phyloP scores from a whole-genome alignment of 2,888 invertebrate genomes.

The Macaria liturata region DNA sequence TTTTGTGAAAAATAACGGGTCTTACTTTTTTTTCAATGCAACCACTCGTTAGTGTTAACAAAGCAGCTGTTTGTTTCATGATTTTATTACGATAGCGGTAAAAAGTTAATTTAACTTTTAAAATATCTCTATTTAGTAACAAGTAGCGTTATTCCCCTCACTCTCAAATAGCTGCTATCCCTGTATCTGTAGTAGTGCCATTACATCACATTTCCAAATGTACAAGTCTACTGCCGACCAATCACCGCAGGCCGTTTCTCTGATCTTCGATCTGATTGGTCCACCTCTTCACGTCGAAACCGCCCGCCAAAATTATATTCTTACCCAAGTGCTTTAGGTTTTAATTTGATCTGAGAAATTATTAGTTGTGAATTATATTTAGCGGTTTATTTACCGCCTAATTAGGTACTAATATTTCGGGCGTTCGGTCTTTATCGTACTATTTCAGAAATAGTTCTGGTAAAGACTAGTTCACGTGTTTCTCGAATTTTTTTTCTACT shows the following conservation, averaged over 20 bases:
- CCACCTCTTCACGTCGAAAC: conserved; percentile 43
- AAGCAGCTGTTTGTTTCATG: too few relatives aligned
- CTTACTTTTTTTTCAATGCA: too few relatives aligned
- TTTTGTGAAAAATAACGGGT: too few relatives aligned
- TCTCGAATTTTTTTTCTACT: conserved; percentile 15
- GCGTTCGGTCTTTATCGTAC: conserved; percentile 69
- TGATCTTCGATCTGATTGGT: conserved; percentile 57
- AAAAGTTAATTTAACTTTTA: too few relatives aligned
- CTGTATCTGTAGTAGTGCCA: conserved; percentile 47
- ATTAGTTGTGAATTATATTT: conserved; percentile 43
- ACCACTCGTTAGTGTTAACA: too few relatives aligned
- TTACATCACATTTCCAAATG: conserved; percentile 51
- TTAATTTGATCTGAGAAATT: conserved; percentile 37
- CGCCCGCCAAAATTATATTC: conserved; percentile 54
- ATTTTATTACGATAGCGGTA: too few relatives aligned
- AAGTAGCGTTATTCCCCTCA: too few relatives aligned
- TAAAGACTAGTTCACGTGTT: conserved; percentile 60
- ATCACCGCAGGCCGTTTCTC: conserved; percentile 46
- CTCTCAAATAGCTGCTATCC: not conserved
- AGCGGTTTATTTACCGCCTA: conserved; percentile 31
- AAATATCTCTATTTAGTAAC: too few relatives aligned
- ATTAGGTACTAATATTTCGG: conserved; percentile 28
- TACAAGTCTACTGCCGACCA: conserved; percentile 41
- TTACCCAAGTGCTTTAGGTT: conserved; percentile 34
- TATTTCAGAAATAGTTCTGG: conserved; percentile 75